Evolutionary conservation across 2,113 vertebrate genomes (phyloP).

Genomic region (Gymnobelideus leadbeateri): DNA sequence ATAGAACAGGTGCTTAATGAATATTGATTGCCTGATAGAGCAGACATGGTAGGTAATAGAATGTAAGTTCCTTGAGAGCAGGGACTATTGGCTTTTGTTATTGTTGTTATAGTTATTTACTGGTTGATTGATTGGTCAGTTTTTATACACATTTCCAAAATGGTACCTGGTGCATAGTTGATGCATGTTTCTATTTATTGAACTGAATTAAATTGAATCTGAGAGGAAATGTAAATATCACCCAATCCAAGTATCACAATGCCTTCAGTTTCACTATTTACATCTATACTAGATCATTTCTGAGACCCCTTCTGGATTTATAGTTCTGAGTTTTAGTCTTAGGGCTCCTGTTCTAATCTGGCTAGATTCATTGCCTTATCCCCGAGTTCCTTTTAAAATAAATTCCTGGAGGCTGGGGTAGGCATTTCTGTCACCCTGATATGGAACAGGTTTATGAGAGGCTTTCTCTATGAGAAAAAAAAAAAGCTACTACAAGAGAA

Average conservation of each 20-base stretch:
- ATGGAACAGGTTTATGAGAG: background rate
- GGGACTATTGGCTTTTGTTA: no score
- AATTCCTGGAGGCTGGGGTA: background rate
- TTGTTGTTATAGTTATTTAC: background rate
- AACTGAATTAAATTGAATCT: background rate
- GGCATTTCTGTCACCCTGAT: background rate
- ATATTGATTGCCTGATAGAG: background rate
- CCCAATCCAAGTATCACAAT: background rate
- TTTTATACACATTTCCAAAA: background rate
- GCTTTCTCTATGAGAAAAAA: background rate
- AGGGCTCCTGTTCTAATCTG: background rate
- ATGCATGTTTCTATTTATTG: background rate
- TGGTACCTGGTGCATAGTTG: background rate
- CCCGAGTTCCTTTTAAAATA: background rate
- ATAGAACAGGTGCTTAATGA: background rate
- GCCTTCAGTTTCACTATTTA: background rate
- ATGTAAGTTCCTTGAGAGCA: background rate
- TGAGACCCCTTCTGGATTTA: background rate
- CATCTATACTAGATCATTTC: background rate
- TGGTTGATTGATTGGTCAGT: background rate
- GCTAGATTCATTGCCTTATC: background rate
- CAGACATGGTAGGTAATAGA: background rate
- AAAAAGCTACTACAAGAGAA: background rate
- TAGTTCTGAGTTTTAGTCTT: background rate
- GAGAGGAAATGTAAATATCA: background rate